Evolutionary conservation across 2,888 invertebrate species (phyloP), one percentile per base, ranked within the genome.

Genomic region (Ophioninae sp.): DNA sequence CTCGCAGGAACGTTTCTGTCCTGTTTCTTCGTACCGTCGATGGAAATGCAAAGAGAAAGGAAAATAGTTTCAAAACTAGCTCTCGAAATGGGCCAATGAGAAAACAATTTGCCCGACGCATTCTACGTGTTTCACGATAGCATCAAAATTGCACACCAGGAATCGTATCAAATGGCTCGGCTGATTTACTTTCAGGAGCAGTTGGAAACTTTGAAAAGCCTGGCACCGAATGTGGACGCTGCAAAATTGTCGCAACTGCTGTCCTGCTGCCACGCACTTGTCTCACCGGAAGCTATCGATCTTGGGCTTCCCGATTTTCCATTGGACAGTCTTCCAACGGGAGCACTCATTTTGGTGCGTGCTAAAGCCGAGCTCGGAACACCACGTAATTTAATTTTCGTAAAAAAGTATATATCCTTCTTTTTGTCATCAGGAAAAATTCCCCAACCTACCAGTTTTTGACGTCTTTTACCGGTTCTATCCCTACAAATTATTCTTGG

Each of bases 261-360:
- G 64, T 95, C 92, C 90, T 98, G 73, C 90, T 98, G 84, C 96
- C 97, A 1, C 89, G 97, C 97, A 0, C 94, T 98, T 76, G 94
- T 96, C 86, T 96, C 96, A 21, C 95, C 96, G 7, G 98, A 98
- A 92, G 95, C 97, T 67, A 91, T 93, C 6, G 91, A 93, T 81
- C 94, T 98, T 79, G 96, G 96, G 78, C 93, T 99, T 80, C 98
- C 98, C 0, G 98, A 98, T 93, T 98, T 99, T 92, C 99, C 99
- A 0, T 92, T 98, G 1, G 97, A 98, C 89, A 97, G 96, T 93
- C 93, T 98, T 70, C 93, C 94, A 0, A 91, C 94, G 6, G 95
- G 96, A 44, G 96, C 96, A 5, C 92, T 93, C 84, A 95, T 97
- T 84, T 89, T 97, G 95, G 97, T 95, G 89, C 75, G 79, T 30